Base-by-base conservation (phyloP, 2,797 vertebrate genomes). In the Clarias pachynema region DNA sequence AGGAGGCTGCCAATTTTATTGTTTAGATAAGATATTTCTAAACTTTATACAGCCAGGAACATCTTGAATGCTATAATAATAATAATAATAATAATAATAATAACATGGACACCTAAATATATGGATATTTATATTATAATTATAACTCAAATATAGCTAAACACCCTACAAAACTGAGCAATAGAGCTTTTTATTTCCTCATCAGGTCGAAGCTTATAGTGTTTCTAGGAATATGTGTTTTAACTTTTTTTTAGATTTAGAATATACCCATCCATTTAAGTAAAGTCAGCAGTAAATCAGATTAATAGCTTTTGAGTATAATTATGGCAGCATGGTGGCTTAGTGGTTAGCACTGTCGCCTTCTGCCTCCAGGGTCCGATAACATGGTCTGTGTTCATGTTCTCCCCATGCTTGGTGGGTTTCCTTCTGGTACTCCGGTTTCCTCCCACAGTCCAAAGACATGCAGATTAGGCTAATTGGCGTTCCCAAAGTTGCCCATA, bases 1-100 rank as follows among this genome's bases (percentile, higher is more conserved):
- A 85, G 72, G 82, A 70, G 81, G 66, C 37, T 85, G 75, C 80
- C 69, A 84, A 49, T 68, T 65, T 70, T 16, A 83, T 63, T 26
- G 15, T 66, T 59, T 68, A 37, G 12, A 66, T 57, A 4, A 29
- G n/a, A 44, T 1, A 15, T 56, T 74, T 53, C 18, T 10, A 5
- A 59, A 60, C 31, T 5, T 59, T 60, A n/a, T 77, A 1, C 56
- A 78, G 20, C 5, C 74, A 59, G 20, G 10, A 29, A 59, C 5
- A 7, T 22, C 5, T 62, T 26, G 12, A 60, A 37, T 59, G 57
- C 18, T 75, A 29, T 26, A 74, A 29, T 18, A 75, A 9, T 44
- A 44, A 40, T 40, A 44, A 44, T 44, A 44, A 44, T 44, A 44
- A 44, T 44, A 44, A 49, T 49, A 49, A 49, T 49, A 75, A 75